phyloP scores from a whole-genome alignment of 35 echinoderm and acorn worm species.

The Stichopus chloronotus region DNA sequence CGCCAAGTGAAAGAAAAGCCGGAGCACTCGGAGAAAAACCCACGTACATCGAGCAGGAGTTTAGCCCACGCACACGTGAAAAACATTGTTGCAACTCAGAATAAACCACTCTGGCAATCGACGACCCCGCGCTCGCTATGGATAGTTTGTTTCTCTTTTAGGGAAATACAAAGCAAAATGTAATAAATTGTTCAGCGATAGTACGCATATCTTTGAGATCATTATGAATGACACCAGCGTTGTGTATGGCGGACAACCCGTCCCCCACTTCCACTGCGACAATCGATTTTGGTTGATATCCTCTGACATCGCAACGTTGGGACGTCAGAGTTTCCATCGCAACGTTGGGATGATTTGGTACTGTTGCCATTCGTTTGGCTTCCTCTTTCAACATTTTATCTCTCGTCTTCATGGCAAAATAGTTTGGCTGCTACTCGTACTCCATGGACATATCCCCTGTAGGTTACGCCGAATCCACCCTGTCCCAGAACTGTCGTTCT shows the following conservation, averaged over 20 bases:
- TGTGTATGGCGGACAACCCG: neutral
- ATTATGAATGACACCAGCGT: neutral
- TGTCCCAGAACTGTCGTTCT: neutral
- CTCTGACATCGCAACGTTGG: constrained; percentile 12
- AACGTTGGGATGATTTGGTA: constrained; percentile 7
- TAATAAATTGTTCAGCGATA: neutral
- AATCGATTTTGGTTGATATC: constrained; percentile 9
- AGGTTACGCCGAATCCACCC: neutral
- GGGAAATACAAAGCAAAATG: neutral
- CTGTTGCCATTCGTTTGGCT: neutral
- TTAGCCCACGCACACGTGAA: no score
- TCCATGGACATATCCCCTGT: neutral
- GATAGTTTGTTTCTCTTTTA: neutral
- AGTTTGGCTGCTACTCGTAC: neutral
- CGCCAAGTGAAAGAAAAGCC: no score
- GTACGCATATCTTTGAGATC: neutral
- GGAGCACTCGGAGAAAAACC: no score
- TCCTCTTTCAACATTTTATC: neutral
- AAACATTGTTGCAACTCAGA: no score
- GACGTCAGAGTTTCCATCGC: no score
- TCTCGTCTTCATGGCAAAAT: neutral
- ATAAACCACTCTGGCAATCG: neutral
- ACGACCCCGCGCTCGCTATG: neutral
- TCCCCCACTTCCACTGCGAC: constrained; percentile 3
- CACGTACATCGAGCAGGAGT: no score